Evolutionary conservation across 2,113 vertebrate genomes (phyloP), one percentile per base, ranked within the genome.

Genomic region (Nerophis ophidion): DNA sequence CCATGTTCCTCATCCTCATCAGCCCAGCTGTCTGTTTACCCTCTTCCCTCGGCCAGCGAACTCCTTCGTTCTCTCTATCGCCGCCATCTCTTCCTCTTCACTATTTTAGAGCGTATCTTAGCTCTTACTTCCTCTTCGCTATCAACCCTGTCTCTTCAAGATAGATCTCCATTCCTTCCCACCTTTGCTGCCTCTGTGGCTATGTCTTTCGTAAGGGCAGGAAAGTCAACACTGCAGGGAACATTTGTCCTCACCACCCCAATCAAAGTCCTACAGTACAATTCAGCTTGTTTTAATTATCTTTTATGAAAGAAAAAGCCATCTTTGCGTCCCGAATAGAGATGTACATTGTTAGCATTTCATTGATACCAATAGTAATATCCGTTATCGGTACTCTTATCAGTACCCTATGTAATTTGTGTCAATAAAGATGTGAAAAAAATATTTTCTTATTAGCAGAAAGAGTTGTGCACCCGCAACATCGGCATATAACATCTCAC

Each of bases 31-130:
- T 42, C 66, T 54, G 14, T 56, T 67, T 56, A 53, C 52, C 57
- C 60, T 48, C 40, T 49, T 16, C 47, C 36, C 34, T 51, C 42
- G 40, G 40, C 40, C 40, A 42, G 40, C 40, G 9, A 10, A 10
- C 40, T 42, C 40, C 40, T 42, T 42, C 8, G n/a, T 11, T 44
- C 42, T 59, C 26, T 5, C 15, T 5, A 16, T 59, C 26, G 2
- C 15, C 4, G 13, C 13, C 48, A 19, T 48, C 26, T 6, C 13
- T 10, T 8, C 45, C 45, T 44, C 51, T 12, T 11, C 40, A 0
- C 36, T 46, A 60, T 72, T 77, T 74, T 67, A 59, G 63, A 65
- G 65, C 55, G 51, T 56, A 69, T 77, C 72, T 81, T 71, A 75
- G 61, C 65, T 71, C 71, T 53, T 61, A 47, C 66, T 68, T 70